Conservation (phyloP, 2,113 vertebrate genomes). For the Coregonus clupeaformis region DNA sequence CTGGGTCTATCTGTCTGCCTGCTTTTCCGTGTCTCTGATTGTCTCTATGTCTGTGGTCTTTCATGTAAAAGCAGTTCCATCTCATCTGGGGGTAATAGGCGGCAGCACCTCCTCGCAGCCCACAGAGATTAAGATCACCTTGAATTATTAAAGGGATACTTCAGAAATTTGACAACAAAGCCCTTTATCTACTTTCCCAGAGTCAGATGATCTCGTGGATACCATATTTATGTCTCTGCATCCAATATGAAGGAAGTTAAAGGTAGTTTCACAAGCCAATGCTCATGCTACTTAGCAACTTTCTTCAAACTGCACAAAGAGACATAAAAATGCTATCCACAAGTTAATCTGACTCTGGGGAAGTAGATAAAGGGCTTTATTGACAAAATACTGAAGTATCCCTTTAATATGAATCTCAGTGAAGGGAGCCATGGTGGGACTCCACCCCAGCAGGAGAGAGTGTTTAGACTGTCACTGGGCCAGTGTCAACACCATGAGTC, state of each 20-base stretch:
- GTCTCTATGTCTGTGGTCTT: constrained; percentile 52
- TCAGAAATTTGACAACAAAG: too few relatives aligned
- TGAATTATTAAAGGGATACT: constrained; percentile 62
- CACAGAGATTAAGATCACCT: constrained; percentile 57
- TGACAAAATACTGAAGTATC: too few relatives aligned
- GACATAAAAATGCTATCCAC: too few relatives aligned
- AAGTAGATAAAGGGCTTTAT: too few relatives aligned
- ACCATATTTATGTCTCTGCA: too few relatives aligned
- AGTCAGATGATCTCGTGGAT: too few relatives aligned
- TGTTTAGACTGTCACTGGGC: constrained; percentile 49
- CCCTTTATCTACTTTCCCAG: too few relatives aligned
- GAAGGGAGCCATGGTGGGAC: constrained; percentile 35
- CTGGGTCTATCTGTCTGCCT: constrained; percentile 35
- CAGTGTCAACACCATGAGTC: constrained; percentile 62
- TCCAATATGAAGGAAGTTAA: too few relatives aligned
- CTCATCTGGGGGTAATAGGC: constrained; percentile 59
- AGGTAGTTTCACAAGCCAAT: too few relatives aligned
- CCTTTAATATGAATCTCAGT: constrained; percentile 53
- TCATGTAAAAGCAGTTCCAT: constrained; percentile 57
- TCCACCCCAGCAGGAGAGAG: constrained; percentile 35
- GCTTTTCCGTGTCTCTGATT: constrained; percentile 4
- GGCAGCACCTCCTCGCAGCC: constrained; percentile 46
- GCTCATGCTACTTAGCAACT: too few relatives aligned
- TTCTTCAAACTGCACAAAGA: too few relatives aligned
- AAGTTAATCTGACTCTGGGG: too few relatives aligned